These are phyloP conservation scores for Gasterosteus aculeatus DNA, from an alignment of 2,113 vertebrate species.

Conservation along the genomic window DNA sequence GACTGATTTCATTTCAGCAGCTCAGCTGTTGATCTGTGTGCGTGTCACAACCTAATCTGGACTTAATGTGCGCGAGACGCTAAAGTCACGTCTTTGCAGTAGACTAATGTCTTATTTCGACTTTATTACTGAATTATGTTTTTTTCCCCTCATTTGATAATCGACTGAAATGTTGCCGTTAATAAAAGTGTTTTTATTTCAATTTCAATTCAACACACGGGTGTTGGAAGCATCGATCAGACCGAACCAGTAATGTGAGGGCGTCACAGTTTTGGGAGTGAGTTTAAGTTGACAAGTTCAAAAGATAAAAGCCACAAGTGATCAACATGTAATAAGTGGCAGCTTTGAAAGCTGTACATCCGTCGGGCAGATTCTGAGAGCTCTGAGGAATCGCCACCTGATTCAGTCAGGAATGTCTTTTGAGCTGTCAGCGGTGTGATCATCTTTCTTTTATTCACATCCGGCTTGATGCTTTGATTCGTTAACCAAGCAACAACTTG, in stretches of 20 bases:
- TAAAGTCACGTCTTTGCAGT: neutral
- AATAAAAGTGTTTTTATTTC: neutral
- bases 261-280: too few species aligned
- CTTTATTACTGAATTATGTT: neutral
- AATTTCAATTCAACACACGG: too few species aligned
- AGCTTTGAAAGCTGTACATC: neutral
- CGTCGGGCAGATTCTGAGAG: constrained; percentile 1
- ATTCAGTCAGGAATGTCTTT: constrained; percentile 24
- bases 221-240: neutral
- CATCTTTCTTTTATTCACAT: constrained; percentile 18
- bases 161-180: neutral
- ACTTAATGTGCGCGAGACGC: neutral
- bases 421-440: constrained; percentile 21
- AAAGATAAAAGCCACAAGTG: neutral
- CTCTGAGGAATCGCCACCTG: constrained; percentile 21
- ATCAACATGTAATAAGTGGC: neutral
- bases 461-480: constrained; percentile 26
- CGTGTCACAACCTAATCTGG: neutral
- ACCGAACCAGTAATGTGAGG: neutral
- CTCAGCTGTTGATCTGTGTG: constrained; percentile 1
- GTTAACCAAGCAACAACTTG: constrained; percentile 14
- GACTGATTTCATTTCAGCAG: constrained; percentile 24
- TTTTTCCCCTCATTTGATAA: neutral
- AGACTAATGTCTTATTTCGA: neutral
- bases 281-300: neutral